phyloP scores from a whole-genome alignment of 92 coral and sea anemone species.

The Siderastrea siderea region DNA sequence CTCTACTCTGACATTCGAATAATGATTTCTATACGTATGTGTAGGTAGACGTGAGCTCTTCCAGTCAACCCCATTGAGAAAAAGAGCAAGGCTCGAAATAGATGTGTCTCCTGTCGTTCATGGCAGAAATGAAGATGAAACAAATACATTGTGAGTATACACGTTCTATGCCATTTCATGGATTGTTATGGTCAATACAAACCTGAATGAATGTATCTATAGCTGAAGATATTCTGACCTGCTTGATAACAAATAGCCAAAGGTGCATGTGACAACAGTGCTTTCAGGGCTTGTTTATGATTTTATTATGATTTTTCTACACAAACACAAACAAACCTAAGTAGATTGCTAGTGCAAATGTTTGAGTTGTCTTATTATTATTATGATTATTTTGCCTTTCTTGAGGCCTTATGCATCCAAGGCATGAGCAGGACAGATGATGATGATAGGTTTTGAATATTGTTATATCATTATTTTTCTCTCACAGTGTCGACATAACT shows the following conservation, averaged over 20 bases:
- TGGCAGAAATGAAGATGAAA: neutral
- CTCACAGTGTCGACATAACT: conserved; percentile 29
- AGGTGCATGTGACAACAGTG: neutral
- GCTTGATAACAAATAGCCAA: neutral
- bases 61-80: conserved; percentile 6
- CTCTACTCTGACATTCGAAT: neutral
- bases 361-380: neutral
- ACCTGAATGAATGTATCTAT: neutral
- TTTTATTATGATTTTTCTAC: neutral
- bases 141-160: neutral
- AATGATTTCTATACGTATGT: neutral
- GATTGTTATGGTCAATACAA: neutral
- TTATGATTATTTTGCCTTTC: no score
- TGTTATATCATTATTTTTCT: neutral
- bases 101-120: conserved; percentile 3
- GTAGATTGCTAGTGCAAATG: neutral
- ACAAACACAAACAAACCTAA: conserved; percentile 11
- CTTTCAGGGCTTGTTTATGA: conserved; percentile 2
- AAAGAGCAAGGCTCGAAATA: neutral
- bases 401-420: no score
- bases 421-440: no score
- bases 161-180: neutral
- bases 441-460: no score
- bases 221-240: neutral
- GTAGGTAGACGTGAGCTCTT: conserved; percentile 4